Percentiles rank a stretch among this genome's conserved stretches.
phyloP scores from a whole-genome alignment of 2,888 invertebrate genomes.

The Athetis lepigone region DNA sequence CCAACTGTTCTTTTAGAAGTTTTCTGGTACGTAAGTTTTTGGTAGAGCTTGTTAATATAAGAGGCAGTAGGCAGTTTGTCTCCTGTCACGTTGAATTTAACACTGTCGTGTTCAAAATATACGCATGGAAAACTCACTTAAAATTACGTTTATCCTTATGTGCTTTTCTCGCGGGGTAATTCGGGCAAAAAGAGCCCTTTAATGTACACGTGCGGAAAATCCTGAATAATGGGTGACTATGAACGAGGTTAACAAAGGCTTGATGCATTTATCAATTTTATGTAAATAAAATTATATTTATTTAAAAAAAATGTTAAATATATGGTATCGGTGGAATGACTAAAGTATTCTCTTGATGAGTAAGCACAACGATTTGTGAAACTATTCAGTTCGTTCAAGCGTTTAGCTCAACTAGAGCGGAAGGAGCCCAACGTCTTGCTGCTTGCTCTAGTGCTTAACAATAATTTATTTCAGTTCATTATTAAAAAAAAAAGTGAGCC shows the following conservation, averaged over 20 bases:
- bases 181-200: not conserved
- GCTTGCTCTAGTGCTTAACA: no score
- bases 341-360: no score
- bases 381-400: no score
- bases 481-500: no score
- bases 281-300: no score
- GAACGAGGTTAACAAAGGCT: not conserved
- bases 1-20: not conserved
- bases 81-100: not conserved
- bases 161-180: not conserved
- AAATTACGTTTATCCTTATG: not conserved
- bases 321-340: no score
- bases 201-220: not conserved
- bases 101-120: constrained; percentile 9
- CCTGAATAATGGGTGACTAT: not conserved
- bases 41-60: not conserved
- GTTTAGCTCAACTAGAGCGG: no score
- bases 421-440: no score
- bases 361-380: no score
- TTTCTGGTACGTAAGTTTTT: not conserved
- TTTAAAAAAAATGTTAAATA: no score
- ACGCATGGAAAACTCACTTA: not conserved
- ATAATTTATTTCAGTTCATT: no score
- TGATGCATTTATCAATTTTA: not conserved
- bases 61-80: not conserved